Conservation (phyloP, 2,888 invertebrate species). For the Xanthia icteritia region DNA sequence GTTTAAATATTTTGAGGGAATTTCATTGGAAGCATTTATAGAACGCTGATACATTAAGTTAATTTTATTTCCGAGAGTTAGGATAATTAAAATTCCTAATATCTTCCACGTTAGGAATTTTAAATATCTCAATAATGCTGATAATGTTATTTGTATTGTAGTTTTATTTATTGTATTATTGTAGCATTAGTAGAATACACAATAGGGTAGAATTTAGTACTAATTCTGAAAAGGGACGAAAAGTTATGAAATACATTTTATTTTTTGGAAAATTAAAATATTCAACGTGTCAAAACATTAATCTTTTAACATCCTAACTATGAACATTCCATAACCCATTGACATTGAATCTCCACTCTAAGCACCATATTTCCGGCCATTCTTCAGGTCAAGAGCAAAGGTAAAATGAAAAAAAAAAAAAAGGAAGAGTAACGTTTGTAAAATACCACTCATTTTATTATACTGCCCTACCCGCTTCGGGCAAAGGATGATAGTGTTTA, state of each 20-base stretch:
- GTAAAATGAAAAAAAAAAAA: conserved; percentile 3
- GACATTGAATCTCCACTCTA: background rate
- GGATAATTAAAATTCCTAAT: background rate
- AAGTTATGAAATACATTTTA: too few species aligned
- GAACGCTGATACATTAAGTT: background rate
- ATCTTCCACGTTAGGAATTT: background rate
- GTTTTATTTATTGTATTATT: background rate
- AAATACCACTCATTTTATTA: conserved; percentile 55
- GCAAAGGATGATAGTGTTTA: conserved; percentile 68
- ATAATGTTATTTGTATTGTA: background rate
- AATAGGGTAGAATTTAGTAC: background rate
- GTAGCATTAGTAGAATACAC: background rate
- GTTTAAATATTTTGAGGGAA: conserved; percentile 45
- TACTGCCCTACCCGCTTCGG: conserved; percentile 20
- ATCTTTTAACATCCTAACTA: background rate
- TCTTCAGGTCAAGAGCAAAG: conserved; percentile 16
- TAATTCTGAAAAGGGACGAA: background rate
- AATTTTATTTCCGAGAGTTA: background rate
- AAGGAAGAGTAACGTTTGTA: conserved; percentile 30
- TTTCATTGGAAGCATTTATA: conserved; percentile 23
- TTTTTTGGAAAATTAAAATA: too few species aligned
- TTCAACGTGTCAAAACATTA: too few species aligned
- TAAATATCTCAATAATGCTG: background rate
- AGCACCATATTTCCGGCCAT: background rate
- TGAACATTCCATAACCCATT: background rate